Conservation (phyloP, 2,797 vertebrate genomes). For the Cheirogaleus major region DNA sequence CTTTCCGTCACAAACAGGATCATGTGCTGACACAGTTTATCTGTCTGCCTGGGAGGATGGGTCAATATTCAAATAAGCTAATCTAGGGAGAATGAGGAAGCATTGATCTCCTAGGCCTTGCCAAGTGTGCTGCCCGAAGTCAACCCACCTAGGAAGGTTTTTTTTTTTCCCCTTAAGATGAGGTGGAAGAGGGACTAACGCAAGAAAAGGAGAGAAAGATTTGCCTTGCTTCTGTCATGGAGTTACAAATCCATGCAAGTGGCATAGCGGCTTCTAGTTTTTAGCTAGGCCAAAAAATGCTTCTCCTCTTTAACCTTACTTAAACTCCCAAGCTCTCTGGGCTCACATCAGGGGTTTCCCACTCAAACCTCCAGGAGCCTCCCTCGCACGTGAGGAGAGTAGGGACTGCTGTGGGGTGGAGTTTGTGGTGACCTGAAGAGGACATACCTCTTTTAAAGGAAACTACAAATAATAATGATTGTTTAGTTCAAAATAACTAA, state of each 20-base stretch:
- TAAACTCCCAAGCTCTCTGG: background rate
- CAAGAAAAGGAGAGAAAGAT: background rate
- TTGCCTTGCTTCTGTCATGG: conserved; percentile 31
- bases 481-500: background rate
- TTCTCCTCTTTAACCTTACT: background rate
- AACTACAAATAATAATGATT: background rate
- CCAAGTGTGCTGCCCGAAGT: background rate
- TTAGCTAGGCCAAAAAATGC: background rate
- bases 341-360: background rate
- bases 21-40: conserved; percentile 61
- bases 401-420: background rate
- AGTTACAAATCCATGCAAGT: background rate
- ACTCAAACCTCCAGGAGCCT: background rate
- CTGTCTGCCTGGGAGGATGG: conserved; percentile 55
- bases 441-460: background rate
- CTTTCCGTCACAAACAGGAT: conserved; percentile 40
- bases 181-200: background rate
- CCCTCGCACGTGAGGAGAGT: background rate
- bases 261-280: background rate
- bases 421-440: background rate
- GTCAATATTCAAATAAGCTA: conserved; percentile 60
- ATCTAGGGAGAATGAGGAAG: conserved; percentile 48
- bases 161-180: background rate
- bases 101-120: conserved; percentile 57
- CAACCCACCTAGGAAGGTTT: background rate